phyloP scores from a whole-genome alignment of 2,113 vertebrate genomes.

The Dasypus novemcinctus region DNA sequence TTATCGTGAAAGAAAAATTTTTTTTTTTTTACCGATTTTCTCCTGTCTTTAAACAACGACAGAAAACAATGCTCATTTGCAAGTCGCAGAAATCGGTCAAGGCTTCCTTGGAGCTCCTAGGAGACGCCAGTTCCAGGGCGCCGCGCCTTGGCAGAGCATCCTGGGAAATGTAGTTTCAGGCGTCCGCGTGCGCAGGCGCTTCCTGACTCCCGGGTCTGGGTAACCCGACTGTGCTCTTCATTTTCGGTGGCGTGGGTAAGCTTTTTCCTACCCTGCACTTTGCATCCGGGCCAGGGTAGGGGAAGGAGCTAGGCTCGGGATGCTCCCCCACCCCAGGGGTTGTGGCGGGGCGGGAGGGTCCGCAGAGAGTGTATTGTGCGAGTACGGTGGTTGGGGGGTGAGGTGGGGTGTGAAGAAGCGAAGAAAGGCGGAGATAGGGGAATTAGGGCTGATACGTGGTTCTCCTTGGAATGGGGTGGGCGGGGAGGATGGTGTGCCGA shows the following conservation, averaged over 20 bases:
- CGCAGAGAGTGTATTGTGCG: too few species aligned
- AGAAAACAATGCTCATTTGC: accelerated
- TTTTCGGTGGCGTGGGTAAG: background rate
- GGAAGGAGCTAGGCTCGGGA: background rate
- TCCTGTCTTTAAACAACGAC: background rate
- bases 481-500: background rate
- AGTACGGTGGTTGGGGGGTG: background rate
- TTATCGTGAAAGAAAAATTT: background rate
- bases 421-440: background rate
- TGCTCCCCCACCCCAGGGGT: too few species aligned
- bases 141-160: background rate
- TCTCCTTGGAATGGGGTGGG: background rate
- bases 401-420: background rate
- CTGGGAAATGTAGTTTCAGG: background rate
- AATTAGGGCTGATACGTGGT: background rate
- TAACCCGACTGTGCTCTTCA: accelerated
- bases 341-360: background rate
- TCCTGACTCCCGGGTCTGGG: background rate
- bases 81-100: accelerated
- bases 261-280: background rate
- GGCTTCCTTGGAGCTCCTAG: accelerated
- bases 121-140: accelerated
- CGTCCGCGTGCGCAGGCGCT: background rate
- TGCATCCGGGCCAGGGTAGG: accelerated
- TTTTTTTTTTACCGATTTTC: background rate